Percentiles rank a stretch among this genome's conserved stretches.
Evolutionary conservation across 2,797 vertebrate species (phyloP).

Genomic region (Phaenicophaeus curvirostris): DNA sequence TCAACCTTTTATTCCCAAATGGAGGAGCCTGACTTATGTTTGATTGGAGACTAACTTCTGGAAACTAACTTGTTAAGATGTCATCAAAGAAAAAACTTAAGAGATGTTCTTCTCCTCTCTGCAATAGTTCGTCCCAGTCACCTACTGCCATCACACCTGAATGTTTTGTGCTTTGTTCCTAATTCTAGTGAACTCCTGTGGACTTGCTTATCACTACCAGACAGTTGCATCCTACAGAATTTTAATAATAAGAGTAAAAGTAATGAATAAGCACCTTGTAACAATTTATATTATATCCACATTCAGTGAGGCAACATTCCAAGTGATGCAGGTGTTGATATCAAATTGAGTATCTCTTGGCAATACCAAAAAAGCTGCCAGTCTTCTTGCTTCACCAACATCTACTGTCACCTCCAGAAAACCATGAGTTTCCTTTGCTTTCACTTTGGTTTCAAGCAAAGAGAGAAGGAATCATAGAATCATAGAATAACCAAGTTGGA

Average conservation of each 20-base stretch:
- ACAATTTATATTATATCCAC: not conserved
- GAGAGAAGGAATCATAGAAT: not conserved
- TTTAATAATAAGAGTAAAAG: not conserved
- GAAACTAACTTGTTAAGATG: not conserved
- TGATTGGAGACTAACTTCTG: not conserved
- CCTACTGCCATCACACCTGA: not conserved
- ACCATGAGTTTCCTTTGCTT: not conserved
- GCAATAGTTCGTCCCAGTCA: not conserved
- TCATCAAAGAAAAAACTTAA: not conserved
- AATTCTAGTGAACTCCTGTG: not conserved
- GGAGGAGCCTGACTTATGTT: not conserved
- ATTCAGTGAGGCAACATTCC: constrained; percentile 54
- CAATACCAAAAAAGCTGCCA: constrained; percentile 53
- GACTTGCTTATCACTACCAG: not conserved
- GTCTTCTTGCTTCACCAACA: constrained; percentile 25
- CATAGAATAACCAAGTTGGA: too few species aligned
- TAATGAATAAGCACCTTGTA: not conserved
- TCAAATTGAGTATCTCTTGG: constrained; percentile 48
- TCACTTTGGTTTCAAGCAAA: not conserved
- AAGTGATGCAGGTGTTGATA: constrained; percentile 69
- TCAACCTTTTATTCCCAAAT: not conserved
- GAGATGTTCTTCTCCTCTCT: not conserved
- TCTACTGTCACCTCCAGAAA: not conserved
- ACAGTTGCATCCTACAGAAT: not conserved
- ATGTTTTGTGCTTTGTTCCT: not conserved